Evolutionary conservation across 35 echinoderm and acorn worm species (phyloP).

Genomic region (Strongylocentrotus purpuratus): DNA sequence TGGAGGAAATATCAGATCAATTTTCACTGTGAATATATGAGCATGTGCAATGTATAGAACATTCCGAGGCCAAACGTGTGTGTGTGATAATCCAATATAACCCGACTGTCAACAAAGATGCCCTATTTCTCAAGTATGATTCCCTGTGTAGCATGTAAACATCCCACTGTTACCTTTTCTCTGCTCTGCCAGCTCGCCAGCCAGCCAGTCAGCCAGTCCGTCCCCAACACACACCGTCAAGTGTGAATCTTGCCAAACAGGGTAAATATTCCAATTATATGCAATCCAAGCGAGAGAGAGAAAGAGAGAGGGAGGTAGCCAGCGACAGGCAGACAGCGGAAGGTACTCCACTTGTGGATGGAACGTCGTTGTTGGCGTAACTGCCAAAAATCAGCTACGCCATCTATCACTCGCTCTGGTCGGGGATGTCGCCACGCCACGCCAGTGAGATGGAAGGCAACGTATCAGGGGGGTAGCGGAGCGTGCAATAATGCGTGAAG

Average conservation of each 20-base stretch:
- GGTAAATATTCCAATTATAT: constrained; percentile 45
- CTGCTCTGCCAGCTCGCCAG: neutral
- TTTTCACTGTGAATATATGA: neutral
- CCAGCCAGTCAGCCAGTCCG: neutral
- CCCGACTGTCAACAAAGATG: neutral
- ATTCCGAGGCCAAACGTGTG: neutral
- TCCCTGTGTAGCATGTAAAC: neutral
- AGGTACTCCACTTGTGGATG: neutral
- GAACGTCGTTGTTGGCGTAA: neutral
- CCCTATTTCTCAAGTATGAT: neutral
- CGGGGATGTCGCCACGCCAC: neutral
- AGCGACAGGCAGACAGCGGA: neutral
- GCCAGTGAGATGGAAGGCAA: neutral
- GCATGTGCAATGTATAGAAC: neutral
- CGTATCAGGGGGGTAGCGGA: neutral
- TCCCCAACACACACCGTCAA: neutral
- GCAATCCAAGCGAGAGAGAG: constrained; percentile 8
- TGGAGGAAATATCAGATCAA: neutral
- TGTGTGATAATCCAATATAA: neutral
- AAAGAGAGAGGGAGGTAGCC: neutral
- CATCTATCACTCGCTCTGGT: neutral
- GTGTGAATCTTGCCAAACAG: neutral
- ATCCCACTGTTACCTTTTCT: neutral
- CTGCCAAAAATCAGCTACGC: neutral
- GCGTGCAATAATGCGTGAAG: neutral